Base-by-base conservation (phyloP, 2,797 vertebrate species). In the Sebastes oblongus region DNA sequence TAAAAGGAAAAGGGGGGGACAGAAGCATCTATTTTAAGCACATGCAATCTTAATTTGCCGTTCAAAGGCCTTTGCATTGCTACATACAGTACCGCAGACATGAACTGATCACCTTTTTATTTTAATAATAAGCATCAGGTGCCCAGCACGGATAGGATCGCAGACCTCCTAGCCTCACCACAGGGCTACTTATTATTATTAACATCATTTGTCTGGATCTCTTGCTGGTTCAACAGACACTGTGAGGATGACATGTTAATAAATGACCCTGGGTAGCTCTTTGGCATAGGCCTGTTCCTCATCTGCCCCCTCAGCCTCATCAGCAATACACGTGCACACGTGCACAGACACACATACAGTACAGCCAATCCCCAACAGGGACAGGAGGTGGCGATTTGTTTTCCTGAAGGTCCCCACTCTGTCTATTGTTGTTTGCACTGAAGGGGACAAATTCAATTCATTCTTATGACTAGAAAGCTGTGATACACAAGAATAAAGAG, bases 381-480 rank as follows among this genome's bases (percentile, higher is more conserved):
- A 95, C 91, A 87, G 94, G 95, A 88, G 94, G 95, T 95, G 92
- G 97, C 97, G 96, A 98, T 99, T 98, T 99, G 97, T 99, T 98
- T 97, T 98, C 97, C 96, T 97, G 96, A 96, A 97, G 97, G 97
- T 97, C 97, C 96, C 96, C 93, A 95, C 96, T 97, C 97, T 96
- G 97, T 97, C 98, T 97, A 96, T 96, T 97, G 97, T 97, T 98
- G 97, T 99, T 98, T 99, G 97, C 96, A 97, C 97, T 98, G 97
- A 98, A 97, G 97, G 97, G 97, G 96, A 98, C 96, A 96, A 97
- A 98, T 97, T 97, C 97, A 97, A 98, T 99, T 98, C 98, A 98
- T 99, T 98, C 96, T 97, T 95, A 96, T 97, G 97, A 98, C 97
- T 98, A 95, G 96, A 96, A 97, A 94, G 94, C 97, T 95, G 96